phyloP scores from a whole-genome alignment of 2,113 vertebrate species.

The Melanerpes formicivorus region DNA sequence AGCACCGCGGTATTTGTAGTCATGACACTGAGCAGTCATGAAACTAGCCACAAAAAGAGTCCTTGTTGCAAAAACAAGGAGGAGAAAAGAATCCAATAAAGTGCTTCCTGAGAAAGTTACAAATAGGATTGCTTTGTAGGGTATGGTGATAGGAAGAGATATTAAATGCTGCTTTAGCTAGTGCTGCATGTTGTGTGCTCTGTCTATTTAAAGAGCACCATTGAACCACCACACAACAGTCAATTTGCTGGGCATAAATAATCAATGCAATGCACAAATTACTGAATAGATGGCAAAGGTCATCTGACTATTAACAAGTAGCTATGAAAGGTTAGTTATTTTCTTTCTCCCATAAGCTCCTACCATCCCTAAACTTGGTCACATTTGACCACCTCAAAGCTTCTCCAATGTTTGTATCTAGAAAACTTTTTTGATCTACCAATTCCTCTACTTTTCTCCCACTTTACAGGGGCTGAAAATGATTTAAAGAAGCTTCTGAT shows the following conservation, averaged over 20 bases:
- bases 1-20: neutral
- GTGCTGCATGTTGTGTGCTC: slow-evolving; percentile 19
- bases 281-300: slow-evolving; percentile 58
- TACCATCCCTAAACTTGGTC: neutral
- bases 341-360: neutral
- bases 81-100: neutral
- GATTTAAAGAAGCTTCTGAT: neutral
- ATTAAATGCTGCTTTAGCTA: slow-evolving; percentile 18
- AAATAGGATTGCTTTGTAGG: neutral
- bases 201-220: slow-evolving; percentile 78
- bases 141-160: neutral
- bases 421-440: neutral
- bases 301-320: slow-evolving; percentile 2
- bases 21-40: neutral
- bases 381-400: neutral
- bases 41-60: neutral
- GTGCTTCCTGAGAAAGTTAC: neutral
- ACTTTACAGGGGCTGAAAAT: neutral
- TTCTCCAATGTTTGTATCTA: neutral
- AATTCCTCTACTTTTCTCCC: neutral
- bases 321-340: neutral
- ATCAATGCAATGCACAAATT: slow-evolving; percentile 82
- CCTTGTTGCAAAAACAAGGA: neutral
- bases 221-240: slow-evolving; percentile 74
- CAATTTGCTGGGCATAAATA: slow-evolving; percentile 81